A percentile compares a stretch with the other conserved stretches of the same genome.
phyloP scores from a whole-genome alignment of 2,888 invertebrate species.

The Amphiduros pacificus region DNA sequence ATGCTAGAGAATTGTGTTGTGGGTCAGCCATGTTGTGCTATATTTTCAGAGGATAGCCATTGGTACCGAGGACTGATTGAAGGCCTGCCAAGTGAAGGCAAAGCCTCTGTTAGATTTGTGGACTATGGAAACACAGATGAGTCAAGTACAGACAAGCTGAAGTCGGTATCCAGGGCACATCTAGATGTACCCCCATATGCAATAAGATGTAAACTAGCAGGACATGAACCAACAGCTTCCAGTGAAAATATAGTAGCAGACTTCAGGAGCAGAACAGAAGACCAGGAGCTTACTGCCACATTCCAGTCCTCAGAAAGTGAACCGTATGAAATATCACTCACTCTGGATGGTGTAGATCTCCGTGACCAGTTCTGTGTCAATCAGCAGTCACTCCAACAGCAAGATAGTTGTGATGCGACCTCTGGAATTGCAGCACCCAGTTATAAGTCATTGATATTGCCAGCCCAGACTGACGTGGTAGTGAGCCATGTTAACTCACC shows the following conservation, averaged over 20 bases:
- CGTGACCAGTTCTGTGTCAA: too few species aligned
- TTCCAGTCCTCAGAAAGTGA: too few species aligned
- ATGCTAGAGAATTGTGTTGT: slow-evolving; percentile 21
- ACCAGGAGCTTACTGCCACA: too few species aligned
- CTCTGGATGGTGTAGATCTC: too few species aligned
- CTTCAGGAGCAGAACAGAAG: too few species aligned
- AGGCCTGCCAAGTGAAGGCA: not conserved
- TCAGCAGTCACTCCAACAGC: too few species aligned
- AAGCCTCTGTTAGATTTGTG: slow-evolving; percentile 32
- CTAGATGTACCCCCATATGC: not conserved
- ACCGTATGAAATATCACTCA: too few species aligned
- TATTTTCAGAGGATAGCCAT: slow-evolving; percentile 38
- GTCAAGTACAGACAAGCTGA: not conserved
- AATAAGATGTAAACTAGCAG: not conserved
- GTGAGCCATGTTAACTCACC: not conserved
- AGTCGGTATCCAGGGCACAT: not conserved
- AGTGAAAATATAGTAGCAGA: too few species aligned
- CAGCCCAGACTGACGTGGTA: not conserved
- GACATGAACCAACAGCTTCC: too few species aligned
- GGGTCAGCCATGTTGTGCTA: slow-evolving; percentile 37
- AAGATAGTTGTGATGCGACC: too few species aligned
- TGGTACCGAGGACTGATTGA: slow-evolving; percentile 40
- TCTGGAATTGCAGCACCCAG: too few species aligned
- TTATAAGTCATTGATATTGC: too few species aligned
- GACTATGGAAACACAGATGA: slow-evolving; percentile 23